Conservation (phyloP, 1,140 invertebrate genomes). For the Euura lappo region DNA sequence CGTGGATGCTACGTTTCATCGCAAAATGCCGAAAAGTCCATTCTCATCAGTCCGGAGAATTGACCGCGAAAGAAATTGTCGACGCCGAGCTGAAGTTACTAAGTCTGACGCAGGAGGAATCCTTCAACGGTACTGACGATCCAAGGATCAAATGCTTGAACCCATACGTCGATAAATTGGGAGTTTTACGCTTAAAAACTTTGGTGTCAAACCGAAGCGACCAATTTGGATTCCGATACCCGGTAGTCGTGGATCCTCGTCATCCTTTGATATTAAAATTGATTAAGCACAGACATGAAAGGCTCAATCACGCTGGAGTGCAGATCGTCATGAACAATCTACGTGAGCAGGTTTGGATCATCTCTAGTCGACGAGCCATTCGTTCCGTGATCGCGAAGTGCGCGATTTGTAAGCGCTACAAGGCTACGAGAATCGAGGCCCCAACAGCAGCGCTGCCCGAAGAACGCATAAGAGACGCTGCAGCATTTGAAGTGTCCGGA, state of each 20-base stretch:
- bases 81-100: conserved; percentile 28
- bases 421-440: conserved; percentile 22
- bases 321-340: conserved; percentile 32
- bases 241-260: conserved; percentile 17
- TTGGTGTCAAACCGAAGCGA: conserved; percentile 11
- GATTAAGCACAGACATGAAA: conserved; percentile 37
- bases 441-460: conserved; percentile 41
- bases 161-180: conserved; percentile 21
- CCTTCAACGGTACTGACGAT: conserved; percentile 23
- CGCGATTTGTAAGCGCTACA: conserved; percentile 32
- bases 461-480: conserved; percentile 29
- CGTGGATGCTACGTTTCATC: conserved; percentile 32
- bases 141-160: conserved; percentile 16
- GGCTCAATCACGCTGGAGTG: conserved; percentile 42
- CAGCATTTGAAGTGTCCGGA: conserved; percentile 43
- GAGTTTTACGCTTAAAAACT: conserved; percentile 25
- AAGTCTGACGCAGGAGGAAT: conserved; percentile 21
- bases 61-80: conserved; percentile 23
- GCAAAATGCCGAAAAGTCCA: conserved; percentile 22
- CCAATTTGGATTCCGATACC: conserved; percentile 29
- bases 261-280: conserved; percentile 28
- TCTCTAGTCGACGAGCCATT: conserved; percentile 20
- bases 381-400: conserved; percentile 32
- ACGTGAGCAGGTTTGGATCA: conserved; percentile 33
- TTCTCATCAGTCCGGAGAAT: conserved; percentile 10